Conservation (phyloP, 2,797 vertebrate species). For the Clangula hyemalis region DNA sequence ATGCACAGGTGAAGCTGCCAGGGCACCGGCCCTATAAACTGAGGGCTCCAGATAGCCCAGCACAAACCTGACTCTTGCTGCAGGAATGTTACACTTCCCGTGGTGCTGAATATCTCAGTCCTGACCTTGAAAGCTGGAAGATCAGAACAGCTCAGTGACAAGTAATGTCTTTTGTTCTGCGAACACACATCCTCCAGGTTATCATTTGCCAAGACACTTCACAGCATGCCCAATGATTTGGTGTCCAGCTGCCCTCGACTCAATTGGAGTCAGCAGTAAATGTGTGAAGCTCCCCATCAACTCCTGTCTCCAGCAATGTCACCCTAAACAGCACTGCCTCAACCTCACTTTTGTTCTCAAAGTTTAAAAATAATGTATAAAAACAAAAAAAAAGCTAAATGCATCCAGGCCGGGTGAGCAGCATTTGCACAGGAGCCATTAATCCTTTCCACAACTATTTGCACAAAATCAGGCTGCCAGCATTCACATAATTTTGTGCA, state of each 20-base stretch:
- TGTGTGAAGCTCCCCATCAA: not conserved
- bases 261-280: not conserved
- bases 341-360: not conserved
- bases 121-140: not conserved
- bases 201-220: not conserved
- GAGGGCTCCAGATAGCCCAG: not conserved
- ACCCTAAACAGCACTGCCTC: not conserved
- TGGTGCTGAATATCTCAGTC: not conserved
- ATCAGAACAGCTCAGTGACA: not conserved
- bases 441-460: not conserved
- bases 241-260: not conserved
- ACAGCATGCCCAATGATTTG: not conserved
- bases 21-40: not conserved
- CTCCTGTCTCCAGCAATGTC: not conserved
- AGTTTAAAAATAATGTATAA: not conserved
- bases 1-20: not conserved
- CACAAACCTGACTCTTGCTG: not conserved
- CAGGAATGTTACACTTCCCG: not conserved
- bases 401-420: not conserved
- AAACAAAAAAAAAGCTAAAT: not conserved
- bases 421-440: not conserved
- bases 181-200: not conserved
- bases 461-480: conserved; percentile 11
- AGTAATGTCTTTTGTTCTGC: not conserved
- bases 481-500: not conserved